These are phyloP conservation scores for Pogonophryne albipinna DNA, from an alignment of 2,797 vertebrate genomes.

Conservation along the genomic window DNA sequence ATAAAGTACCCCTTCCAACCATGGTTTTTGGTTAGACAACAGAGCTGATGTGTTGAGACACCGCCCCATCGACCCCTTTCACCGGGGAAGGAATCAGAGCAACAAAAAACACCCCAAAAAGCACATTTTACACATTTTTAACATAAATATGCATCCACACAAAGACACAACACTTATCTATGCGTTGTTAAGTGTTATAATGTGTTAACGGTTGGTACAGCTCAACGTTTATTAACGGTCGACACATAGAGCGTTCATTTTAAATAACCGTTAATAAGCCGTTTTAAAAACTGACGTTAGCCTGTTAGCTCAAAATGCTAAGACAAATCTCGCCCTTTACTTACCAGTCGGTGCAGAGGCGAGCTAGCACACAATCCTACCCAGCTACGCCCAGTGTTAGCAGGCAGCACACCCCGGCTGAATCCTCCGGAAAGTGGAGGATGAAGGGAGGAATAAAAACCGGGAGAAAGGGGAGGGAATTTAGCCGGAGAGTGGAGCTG, in stretches of 20 bases:
- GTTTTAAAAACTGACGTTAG: conserved; percentile 43
- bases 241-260: not conserved
- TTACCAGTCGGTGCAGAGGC: conserved; percentile 71
- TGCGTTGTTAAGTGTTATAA: not conserved
- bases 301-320: conserved; percentile 61
- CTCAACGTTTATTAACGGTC: not conserved
- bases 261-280: conserved; percentile 32
- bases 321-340: conserved; percentile 29
- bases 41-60: conserved; percentile 69
- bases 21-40: not conserved
- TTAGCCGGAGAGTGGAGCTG: conserved; percentile 2
- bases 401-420: conserved; percentile 48
- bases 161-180: not conserved
- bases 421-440: conserved; percentile 33
- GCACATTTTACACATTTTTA: not conserved
- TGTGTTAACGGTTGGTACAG: not conserved
- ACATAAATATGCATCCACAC: conserved; percentile 1
- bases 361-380: conserved; percentile 64
- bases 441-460: conserved; percentile 37
- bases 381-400: conserved; percentile 83
- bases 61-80: conserved; percentile 78
- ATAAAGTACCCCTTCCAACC: no score
- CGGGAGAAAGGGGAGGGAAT: not conserved
- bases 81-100: conserved; percentile 20
- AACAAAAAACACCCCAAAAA: not conserved